Base-by-base conservation (phyloP, 2,888 invertebrate species). In the Biston betularia region DNA sequence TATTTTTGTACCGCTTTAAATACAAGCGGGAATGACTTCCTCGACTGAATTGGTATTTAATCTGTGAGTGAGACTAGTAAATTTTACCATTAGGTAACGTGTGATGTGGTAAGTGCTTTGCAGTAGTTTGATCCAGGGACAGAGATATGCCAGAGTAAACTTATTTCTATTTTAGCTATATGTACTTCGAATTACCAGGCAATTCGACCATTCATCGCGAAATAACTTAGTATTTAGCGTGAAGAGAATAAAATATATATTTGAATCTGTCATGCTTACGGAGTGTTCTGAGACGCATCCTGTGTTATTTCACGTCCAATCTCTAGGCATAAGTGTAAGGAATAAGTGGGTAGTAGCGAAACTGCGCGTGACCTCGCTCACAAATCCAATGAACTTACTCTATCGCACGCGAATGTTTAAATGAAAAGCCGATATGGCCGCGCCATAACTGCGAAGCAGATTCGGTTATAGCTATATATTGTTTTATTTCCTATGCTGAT, bases 191-290 rank as follows among this genome's bases (percentile, higher is more conserved):
- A 93, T 93, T 91, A 92, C 93, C 87, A 91, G 91, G 90, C 89
- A 90, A 92, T 92, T 90, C 89, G 91, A 90, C 79, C 93, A 93
- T 93, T 93, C 93, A 93, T 93, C 93, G 93, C 93, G 93, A 93
- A 93, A 93, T 93, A 93, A 79, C 79, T 87, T 90, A 89, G 90
- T 77, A 74, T 74, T 85, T 89, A 90, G 87, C 86, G 74, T 87
- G 77, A 87, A 86, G 75, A 87, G 78, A 87, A 86, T 89, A 89
- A 88, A 90, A 80, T 89, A 78, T 79, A 76, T 89, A 88, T 90
- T 86, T 88, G 85, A 86, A 86, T 89, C 87, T 86, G 84, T 82
- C 79, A 82, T 69, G 73, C 76, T 81, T 87, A 71, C 82, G 87
- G 79, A 84, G 79, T 86, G 81, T 84, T 77, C 82, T 82, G 87